Evolutionary conservation across 2,113 vertebrate species (phyloP), one percentile per base, ranked within the genome.

Genomic region (Barbus barbus): DNA sequence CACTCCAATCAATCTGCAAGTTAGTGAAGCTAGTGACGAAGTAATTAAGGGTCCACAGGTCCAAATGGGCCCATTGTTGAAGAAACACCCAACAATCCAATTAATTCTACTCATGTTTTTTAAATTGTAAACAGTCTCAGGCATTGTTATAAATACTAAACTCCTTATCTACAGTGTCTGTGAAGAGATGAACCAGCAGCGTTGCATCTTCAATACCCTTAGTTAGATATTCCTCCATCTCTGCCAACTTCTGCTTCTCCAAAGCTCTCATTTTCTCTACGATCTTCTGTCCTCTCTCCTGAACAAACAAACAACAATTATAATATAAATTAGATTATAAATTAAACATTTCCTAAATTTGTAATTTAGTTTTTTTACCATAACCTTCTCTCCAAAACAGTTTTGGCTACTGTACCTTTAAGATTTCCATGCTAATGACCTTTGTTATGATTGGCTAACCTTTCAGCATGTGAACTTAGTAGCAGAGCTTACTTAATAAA

Each of bases 281-380:
- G 72, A 98, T 93, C 86, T 91, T 91, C 91, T 93, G 90, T 86
- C 94, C 95, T 93, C 92, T 95, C 60, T 90, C 94, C 97, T 98
- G 36, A 76, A 53, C 60, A 67, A 83, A 36, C 31, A 67, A 7
- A 63, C 6, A 63, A n/a, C n/a, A n/a, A n/a, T n/a, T n/a, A n/a
- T n/a, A n/a, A n/a, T n/a, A n/a, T n/a, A n/a, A n/a, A n/a, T n/a
- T n/a, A n/a, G n/a, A n/a, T n/a, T n/a, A n/a, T n/a, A n/a, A n/a
- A n/a, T n/a, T n/a, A n/a, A n/a, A n/a, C n/a, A n/a, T n/a, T n/a
- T n/a, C n/a, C n/a, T n/a, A n/a, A n/a, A n/a, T n/a, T n/a, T 65
- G 16, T 31, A 16, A 16, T 16, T 16, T 28, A 8, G n/a, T 65
- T 65, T 65, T 65, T 16, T n/a, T n/a, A n/a, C n/a, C 9, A 65